Base-by-base conservation (phyloP, 2,797 vertebrate genomes). In the Bucorvus abyssinicus region DNA sequence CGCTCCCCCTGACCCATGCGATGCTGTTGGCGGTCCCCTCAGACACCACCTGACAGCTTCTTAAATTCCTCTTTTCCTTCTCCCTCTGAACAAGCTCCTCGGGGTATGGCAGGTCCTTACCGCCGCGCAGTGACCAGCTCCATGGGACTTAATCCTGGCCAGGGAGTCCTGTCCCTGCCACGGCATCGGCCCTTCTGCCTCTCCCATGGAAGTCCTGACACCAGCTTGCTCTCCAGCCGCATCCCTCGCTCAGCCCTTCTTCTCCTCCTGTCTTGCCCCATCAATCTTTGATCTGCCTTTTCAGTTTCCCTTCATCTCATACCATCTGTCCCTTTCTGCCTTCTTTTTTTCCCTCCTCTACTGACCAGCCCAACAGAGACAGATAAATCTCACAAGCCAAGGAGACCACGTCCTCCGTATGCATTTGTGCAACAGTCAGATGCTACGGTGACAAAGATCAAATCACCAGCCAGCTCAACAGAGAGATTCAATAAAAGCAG, bases 371-470 rank as follows among this genome's bases (percentile, higher is more conserved):
- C 95, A 94, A 84, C 34, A 80, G 88, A 90, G 90, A 91, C 70
- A 93, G 53, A 94, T 87, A 90, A 94, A 92, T 95, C 93, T 87
- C 75, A 64, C 88, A 29, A 90, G 74, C 77, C 95, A 96, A 96
- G 95, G 85, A 93, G 91, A 91, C 70, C 84, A 84, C 2, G 55
- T 96, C 87, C 89, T 94, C 93, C 89, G 73, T 87, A 73, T 57
- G 83, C 69, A 94, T 93, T 67, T 67, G 59, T 79, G 85, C 5
- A 30, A 81, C 89, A 75, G 60, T 60, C 92, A 92, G 69, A 88
- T 50, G 83, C 87, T 88, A 21, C 44, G 23, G 89, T 0, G 3
- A 94, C 87, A 96, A 55, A 74, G 78, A 96, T 87, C 95, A 87
- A 91, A 63, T 73, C 91, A 84, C 73, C 84, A 82, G 94, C 55